A percentile compares a stretch with the other conserved stretches of the same genome.
Evolutionary conservation across 2,113 vertebrate genomes (phyloP).

Genomic region (Lepus americanus): DNA sequence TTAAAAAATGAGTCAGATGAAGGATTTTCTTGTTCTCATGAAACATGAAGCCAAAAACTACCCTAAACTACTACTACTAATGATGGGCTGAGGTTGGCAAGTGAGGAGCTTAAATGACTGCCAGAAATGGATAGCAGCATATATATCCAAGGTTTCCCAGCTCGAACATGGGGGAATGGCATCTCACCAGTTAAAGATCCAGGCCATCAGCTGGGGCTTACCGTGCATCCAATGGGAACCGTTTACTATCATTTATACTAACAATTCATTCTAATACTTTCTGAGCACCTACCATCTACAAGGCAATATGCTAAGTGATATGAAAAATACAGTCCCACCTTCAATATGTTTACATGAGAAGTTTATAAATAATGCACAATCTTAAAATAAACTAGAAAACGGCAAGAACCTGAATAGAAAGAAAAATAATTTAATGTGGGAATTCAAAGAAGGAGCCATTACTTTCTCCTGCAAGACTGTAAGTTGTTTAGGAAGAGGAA

Average conservation of each 20-base stretch:
- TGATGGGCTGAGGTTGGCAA: not conserved
- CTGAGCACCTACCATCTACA: not conserved
- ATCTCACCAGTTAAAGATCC: conserved; percentile 39
- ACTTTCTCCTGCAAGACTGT: not conserved
- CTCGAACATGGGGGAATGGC: no score
- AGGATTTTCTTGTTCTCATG: conserved; percentile 25
- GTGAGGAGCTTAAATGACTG: not conserved
- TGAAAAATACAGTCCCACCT: not conserved
- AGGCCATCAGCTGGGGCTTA: conserved; percentile 4
- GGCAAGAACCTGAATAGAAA: not conserved
- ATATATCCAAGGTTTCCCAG: not conserved
- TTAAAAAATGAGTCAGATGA: conserved; percentile 43
- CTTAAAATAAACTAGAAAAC: conserved; percentile 55
- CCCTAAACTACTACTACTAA: not conserved
- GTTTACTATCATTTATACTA: not conserved
- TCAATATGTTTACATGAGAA: conserved; percentile 15
- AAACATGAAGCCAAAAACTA: conserved; percentile 51
- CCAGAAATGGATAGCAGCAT: not conserved
- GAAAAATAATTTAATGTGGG: not conserved
- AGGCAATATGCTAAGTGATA: not conserved
- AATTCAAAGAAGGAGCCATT: conserved; percentile 13
- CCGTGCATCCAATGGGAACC: conserved; percentile 2
- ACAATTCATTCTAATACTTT: conserved; percentile 15
- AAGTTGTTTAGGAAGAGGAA: not conserved
- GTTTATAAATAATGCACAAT: not conserved